These are phyloP conservation scores for Disparrhopalites patrizii DNA, from an alignment of 2,888 invertebrate species.

Conservation along the genomic window DNA sequence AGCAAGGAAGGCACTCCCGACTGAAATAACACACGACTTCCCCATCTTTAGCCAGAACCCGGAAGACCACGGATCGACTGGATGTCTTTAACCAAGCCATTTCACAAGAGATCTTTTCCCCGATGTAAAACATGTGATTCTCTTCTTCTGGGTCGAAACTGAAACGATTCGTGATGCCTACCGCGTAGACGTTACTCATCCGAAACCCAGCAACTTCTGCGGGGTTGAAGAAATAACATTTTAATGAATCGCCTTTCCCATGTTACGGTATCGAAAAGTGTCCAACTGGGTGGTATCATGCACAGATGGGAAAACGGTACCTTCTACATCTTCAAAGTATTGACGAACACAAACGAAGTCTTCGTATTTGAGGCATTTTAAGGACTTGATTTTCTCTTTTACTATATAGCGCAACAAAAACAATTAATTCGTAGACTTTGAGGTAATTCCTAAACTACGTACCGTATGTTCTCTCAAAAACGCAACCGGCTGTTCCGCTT, in stretches of 20 bases:
- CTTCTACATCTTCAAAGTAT: constrained; percentile 17
- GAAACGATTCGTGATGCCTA: constrained; percentile 12
- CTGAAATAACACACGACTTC: background rate
- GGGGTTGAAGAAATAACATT: background rate
- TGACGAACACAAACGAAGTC: constrained; percentile 4
- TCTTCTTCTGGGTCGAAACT: constrained; percentile 19
- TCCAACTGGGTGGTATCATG: too few relatives aligned
- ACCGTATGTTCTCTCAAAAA: too few relatives aligned
- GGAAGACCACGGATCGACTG: background rate
- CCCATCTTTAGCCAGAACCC: constrained; percentile 3
- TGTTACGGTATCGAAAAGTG: too few relatives aligned
- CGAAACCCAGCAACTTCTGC: constrained; percentile 8
- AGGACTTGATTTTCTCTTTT: background rate
- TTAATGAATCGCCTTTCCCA: too few relatives aligned
- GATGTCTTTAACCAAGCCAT: constrained; percentile 3
- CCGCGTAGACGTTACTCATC: constrained; percentile 15
- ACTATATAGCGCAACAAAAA: background rate
- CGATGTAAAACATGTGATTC: constrained; percentile 1
- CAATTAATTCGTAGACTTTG: too few relatives aligned
- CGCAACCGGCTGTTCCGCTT: too few relatives aligned
- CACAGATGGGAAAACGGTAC: background rate
- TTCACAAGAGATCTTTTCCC: constrained; percentile 18
- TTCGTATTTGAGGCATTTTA: background rate
- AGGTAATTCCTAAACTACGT: too few relatives aligned
- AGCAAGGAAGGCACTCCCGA: background rate